These are phyloP conservation scores for Ichneumoninae sp. DNA, from an alignment of 2,888 invertebrate genomes.

Conservation along the genomic window DNA sequence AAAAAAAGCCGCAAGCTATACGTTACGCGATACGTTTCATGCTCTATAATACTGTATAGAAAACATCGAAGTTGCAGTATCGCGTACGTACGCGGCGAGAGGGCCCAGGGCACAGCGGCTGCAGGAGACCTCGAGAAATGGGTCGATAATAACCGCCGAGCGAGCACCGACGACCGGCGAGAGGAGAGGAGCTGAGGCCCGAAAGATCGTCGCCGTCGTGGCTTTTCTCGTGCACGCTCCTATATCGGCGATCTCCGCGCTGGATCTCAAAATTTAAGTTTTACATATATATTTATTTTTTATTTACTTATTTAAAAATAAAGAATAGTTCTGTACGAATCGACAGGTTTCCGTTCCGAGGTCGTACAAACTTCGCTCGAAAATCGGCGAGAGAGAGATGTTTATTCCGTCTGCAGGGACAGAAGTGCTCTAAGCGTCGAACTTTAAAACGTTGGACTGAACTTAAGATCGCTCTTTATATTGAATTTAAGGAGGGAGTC, in stretches of 20 bases:
- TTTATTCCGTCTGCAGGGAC: too few species aligned
- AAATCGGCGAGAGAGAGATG: too few species aligned
- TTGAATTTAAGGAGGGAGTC: too few species aligned
- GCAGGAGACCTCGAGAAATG: constrained; percentile 58
- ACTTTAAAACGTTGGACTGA: too few species aligned
- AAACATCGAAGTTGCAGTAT: constrained; percentile 43
- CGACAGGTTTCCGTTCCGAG: neutral
- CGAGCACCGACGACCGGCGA: constrained; percentile 32
- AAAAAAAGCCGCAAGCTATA: constrained; percentile 35
- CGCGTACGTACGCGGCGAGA: constrained; percentile 51
- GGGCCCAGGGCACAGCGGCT: constrained; percentile 27
- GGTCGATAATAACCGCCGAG: constrained; percentile 65
- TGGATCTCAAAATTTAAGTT: neutral
- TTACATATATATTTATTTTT: neutral
- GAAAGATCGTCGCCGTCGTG: constrained; percentile 29
- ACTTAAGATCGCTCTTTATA: too few species aligned
- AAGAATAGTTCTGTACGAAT: neutral
- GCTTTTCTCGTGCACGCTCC: neutral
- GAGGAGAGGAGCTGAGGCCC: constrained; percentile 35
- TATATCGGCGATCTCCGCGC: neutral
- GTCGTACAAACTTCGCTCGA: neutral
- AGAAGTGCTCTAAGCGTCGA: too few species aligned
- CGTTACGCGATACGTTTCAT: constrained; percentile 49
- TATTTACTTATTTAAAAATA: neutral
- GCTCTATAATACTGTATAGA: constrained; percentile 36